These are phyloP conservation scores for Salvator merianae DNA, from an alignment of 2,113 vertebrate species.

Conservation along the genomic window DNA sequence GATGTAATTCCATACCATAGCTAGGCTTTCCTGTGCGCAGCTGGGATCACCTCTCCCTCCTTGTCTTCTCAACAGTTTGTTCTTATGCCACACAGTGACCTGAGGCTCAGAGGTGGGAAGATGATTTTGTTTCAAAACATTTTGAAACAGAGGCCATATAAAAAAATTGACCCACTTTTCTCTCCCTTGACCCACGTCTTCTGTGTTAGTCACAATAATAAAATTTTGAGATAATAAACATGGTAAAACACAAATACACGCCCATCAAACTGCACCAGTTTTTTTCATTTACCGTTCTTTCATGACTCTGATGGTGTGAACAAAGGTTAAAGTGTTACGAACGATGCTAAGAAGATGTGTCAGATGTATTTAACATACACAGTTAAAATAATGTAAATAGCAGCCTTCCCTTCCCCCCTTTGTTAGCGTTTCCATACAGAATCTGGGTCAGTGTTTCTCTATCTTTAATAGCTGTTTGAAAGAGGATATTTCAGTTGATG, in stretches of 20 bases:
- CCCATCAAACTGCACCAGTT: background rate
- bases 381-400: background rate
- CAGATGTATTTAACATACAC: background rate
- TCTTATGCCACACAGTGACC: background rate
- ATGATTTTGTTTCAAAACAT: background rate
- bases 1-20: background rate
- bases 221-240: background rate
- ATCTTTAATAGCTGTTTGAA: too few species aligned
- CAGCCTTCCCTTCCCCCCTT: background rate
- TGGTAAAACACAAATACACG: background rate
- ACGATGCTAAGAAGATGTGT: background rate
- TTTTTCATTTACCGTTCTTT: too few species aligned
- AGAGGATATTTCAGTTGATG: too few species aligned
- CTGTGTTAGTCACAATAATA: background rate
- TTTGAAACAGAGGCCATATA: background rate
- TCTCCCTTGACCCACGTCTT: background rate
- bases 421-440: too few species aligned
- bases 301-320: background rate
- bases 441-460: too few species aligned
- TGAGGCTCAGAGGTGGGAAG: background rate
- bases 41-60: background rate
- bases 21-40: background rate
- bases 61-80: too few species aligned
- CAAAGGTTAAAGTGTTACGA: background rate
- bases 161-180: background rate